Base-by-base conservation (phyloP, 2,888 invertebrate species). In the Cheilosia vulpina region DNA sequence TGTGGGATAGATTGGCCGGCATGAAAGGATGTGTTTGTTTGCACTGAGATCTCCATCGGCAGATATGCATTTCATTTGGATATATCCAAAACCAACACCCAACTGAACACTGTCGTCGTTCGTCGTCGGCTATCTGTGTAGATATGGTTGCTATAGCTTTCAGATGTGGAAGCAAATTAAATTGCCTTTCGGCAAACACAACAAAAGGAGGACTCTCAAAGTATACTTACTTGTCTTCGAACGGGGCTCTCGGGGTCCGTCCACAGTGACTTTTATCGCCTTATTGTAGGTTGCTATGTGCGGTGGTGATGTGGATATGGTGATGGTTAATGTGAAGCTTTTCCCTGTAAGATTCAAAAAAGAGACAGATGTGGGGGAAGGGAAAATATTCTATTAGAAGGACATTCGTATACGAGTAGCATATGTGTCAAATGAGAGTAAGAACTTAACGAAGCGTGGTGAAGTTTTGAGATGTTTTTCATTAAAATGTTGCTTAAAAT, bases 211-310 rank as follows among this genome's bases (percentile, higher is more conserved):
- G 81, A 81, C 68, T 80, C 34, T 34, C 66, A 53, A 73, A 72
- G 77, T 82, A 89, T 90, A 92, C 96, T 96, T 94, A 97, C 96
- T 97, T 93, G 97, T 97, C 94, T 98, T 98, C 88, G 97, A 97
- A 90, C 98, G 94, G 6, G 99, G 98, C 92, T 98, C 98, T 89
- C 99, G 93, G 11, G 99, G 99, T 88, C 99, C 99, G 92, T 99
- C 99, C 72, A 99, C 98, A 24, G 99, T 99, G 88, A 99, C 98
- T 93, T 99, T 99, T 93, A 99, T 99, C 87, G 98, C 98, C 92
- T 98, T 98, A 92, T 96, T 96, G 93, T 98, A 98, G 17, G 98
- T 97, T 82, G 98, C 96, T 87, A 99, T 96, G 93, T 98, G 98
- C n/a, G 98, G 97, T 69, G 99, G 99, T 89, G 96, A 95, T 89